Conservation (phyloP, 2,113 vertebrate species). For the Herpetotheres cachinnans region DNA sequence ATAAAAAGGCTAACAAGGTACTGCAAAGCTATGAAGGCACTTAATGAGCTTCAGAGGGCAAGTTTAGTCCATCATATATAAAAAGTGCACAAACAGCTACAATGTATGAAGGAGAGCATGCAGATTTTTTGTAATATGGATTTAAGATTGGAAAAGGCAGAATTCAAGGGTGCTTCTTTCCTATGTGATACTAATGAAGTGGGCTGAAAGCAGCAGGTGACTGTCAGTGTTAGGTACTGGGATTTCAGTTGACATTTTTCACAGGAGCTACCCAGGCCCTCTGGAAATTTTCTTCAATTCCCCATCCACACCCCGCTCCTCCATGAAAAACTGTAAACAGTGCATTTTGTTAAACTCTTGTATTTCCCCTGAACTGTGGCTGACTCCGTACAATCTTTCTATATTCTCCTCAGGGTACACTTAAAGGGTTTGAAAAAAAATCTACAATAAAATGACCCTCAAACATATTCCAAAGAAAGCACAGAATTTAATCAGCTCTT, state of each 20-base stretch:
- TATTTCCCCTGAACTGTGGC: not conserved
- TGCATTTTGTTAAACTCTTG: not conserved
- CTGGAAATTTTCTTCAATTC: not conserved
- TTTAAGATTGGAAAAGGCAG: not conserved
- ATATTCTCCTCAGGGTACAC: not conserved
- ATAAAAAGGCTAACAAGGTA: not conserved
- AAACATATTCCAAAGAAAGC: not conserved
- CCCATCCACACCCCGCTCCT: not conserved
- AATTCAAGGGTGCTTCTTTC: not conserved
- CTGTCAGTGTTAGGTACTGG: not conserved
- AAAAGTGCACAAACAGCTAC: not conserved
- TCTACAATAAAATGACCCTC: not conserved
- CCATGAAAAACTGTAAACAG: not conserved
- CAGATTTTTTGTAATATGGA: not conserved
- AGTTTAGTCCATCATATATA: not conserved
- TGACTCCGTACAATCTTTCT: not conserved
- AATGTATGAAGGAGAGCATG: not conserved
- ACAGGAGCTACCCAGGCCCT: not conserved
- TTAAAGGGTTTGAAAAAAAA: not conserved
- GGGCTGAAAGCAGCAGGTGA: not conserved
- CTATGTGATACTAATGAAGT: not conserved
- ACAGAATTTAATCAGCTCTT: not conserved
- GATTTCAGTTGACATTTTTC: not conserved
- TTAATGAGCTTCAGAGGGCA: not conserved
- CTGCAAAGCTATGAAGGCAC: not conserved